A percentile compares a stretch with the other conserved stretches of the same genome.
Conservation (phyloP, 2,113 vertebrate species). For the Opisthocomus hoazin region DNA sequence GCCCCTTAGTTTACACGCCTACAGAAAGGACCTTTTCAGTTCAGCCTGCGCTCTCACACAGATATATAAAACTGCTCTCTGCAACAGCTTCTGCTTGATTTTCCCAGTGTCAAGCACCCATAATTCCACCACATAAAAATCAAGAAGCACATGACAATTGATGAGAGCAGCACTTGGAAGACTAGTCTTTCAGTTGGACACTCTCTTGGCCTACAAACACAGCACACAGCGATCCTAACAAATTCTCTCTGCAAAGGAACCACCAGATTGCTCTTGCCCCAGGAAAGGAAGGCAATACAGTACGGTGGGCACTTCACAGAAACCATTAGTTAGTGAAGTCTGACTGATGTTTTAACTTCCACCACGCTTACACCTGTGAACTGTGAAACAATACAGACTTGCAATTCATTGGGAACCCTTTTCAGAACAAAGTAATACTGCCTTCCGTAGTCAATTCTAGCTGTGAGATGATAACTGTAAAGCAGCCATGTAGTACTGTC, state of each 20-base stretch:
- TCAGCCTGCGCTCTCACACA: not conserved
- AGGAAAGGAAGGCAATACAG: not conserved
- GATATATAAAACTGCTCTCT: not conserved
- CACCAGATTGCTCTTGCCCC: not conserved
- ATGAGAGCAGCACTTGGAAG: not conserved
- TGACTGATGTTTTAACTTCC: not conserved
- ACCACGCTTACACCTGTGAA: not conserved
- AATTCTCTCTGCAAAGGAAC: not conserved
- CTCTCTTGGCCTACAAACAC: not conserved
- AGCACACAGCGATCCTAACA: not conserved
- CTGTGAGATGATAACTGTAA: not conserved
- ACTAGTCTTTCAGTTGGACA: not conserved
- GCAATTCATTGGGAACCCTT: not conserved
- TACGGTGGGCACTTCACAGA: not conserved
- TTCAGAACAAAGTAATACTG: not conserved
- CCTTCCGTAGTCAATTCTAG: not conserved
- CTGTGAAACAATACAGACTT: not conserved
- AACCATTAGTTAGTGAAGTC: not conserved
- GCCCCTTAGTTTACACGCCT: not conserved
- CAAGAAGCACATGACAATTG: not conserved
- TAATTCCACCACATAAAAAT: not conserved
- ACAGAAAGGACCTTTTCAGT: not conserved
- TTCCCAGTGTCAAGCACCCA: not conserved
- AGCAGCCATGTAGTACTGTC: accelerated
- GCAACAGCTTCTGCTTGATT: not conserved